A percentile compares a stretch with the other conserved stretches of the same genome.
Evolutionary conservation across 1,140 invertebrate species (phyloP).

Genomic region (Anoplolepis gracilipes): DNA sequence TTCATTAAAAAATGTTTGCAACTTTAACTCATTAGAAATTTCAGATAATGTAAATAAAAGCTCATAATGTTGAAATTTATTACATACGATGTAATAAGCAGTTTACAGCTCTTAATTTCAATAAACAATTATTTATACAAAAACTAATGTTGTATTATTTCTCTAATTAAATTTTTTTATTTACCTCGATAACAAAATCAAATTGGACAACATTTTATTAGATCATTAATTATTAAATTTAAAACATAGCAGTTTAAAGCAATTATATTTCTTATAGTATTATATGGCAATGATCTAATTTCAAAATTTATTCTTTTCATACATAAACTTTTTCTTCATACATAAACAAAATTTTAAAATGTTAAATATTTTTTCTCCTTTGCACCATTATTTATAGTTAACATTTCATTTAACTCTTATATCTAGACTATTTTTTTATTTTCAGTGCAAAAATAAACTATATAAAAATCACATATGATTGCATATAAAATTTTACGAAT

Average conservation of each 20-base stretch:
- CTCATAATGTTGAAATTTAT: background rate
- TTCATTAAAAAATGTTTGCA: background rate
- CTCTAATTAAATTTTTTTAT: conserved; percentile 2
- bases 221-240: background rate
- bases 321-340: background rate
- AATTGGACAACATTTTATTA: too few species aligned
- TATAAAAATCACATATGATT: background rate
- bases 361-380: background rate
- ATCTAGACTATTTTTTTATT: background rate
- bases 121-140: conserved; percentile 4
- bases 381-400: background rate
- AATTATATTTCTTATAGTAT: background rate
- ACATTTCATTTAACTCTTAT: background rate
- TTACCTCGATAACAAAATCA: too few species aligned
- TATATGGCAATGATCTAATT: background rate
- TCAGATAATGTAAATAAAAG: background rate
- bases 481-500: background rate
- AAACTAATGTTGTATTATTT: conserved; percentile 22
- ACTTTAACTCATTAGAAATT: background rate
- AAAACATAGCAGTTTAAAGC: too few species aligned
- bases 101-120: background rate
- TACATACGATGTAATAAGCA: background rate
- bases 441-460: background rate
- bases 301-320: background rate
- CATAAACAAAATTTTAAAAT: background rate